Evolutionary conservation across 2,888 invertebrate genomes (phyloP).

Genomic region (Limenitis arthemis): DNA sequence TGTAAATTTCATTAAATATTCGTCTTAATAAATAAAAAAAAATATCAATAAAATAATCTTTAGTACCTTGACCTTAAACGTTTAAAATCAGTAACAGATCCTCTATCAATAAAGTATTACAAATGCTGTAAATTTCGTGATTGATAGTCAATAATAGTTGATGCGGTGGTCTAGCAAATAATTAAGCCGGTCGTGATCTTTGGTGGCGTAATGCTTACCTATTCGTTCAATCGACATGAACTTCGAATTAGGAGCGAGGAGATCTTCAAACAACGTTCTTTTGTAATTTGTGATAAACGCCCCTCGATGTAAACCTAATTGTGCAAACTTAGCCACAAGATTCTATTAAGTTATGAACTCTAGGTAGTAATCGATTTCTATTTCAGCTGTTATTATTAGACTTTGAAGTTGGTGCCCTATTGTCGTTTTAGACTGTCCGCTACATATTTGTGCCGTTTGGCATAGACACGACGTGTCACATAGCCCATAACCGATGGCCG

Average conservation of each 20-base stretch:
- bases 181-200: constrained; percentile 24
- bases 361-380: too few species aligned
- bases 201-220: constrained; percentile 19
- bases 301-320: constrained; percentile 7
- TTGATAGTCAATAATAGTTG: constrained; percentile 26
- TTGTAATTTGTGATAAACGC: constrained; percentile 15
- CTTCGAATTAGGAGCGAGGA: constrained; percentile 49
- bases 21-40: too few species aligned
- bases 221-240: constrained; percentile 39
- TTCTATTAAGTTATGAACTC: too few species aligned
- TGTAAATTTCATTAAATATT: too few species aligned
- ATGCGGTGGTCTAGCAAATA: constrained; percentile 26
- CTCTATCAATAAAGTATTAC: constrained; percentile 15
- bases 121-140: constrained; percentile 23
- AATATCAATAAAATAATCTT: too few species aligned
- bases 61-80: too few species aligned
- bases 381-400: too few species aligned
- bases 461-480: too few species aligned
- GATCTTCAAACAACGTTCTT: constrained; percentile 27
- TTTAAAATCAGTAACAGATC: not conserved
- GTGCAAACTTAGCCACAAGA: constrained; percentile 1
- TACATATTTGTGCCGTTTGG: too few species aligned
- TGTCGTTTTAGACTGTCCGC: too few species aligned
- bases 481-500: too few species aligned
- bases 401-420: too few species aligned